phyloP scores from a whole-genome alignment of 2,797 vertebrate species.

The Micrastur ruficollis region DNA sequence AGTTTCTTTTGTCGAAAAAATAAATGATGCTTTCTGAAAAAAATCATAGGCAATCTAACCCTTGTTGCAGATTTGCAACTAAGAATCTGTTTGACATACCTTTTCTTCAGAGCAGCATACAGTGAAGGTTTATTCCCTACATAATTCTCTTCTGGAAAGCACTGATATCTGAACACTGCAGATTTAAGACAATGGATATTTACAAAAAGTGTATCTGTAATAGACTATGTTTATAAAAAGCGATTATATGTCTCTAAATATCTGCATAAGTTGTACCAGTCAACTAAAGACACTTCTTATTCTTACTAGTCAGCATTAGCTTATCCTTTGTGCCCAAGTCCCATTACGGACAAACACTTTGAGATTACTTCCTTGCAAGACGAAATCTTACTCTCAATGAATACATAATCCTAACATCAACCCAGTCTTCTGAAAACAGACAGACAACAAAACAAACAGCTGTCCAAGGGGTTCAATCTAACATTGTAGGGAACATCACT shows the following conservation, averaged over 20 bases:
- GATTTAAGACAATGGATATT: not conserved
- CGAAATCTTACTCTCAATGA: not conserved
- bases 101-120: not conserved
- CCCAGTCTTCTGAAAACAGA: not conserved
- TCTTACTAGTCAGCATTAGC: not conserved
- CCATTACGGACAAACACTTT: not conserved
- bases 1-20: constrained; percentile 7
- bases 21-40: not conserved
- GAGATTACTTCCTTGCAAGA: not conserved
- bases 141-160: not conserved
- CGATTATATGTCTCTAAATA: not conserved
- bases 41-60: not conserved
- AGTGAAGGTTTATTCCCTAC: not conserved
- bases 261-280: not conserved
- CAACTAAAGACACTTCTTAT: not conserved
- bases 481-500: not conserved
- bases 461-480: not conserved
- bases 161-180: not conserved
- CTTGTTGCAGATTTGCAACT: not conserved
- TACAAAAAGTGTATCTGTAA: not conserved
- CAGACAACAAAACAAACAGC: not conserved
- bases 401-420: not conserved
- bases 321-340: not conserved
- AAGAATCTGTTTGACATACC: not conserved
- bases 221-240: not conserved